Evolutionary conservation across 2,888 invertebrate genomes (phyloP).

Genomic region (Rotaria magnacalcarata): DNA sequence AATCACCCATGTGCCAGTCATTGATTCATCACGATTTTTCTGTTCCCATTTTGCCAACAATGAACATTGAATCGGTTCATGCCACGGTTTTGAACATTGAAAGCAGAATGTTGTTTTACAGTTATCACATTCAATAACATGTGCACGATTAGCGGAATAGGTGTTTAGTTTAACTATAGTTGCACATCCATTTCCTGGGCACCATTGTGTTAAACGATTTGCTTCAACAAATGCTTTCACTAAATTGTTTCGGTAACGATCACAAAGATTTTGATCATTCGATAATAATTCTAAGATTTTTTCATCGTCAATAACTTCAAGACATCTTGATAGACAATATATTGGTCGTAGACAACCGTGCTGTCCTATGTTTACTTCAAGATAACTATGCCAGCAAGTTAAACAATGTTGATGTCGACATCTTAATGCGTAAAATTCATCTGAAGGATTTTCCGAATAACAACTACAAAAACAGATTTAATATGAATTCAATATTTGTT

Average conservation of each 20-base stretch:
- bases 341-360: not conserved
- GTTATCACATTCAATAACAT: conserved; percentile 33
- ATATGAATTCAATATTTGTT: too few relatives aligned
- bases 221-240: conserved; percentile 97
- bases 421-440: conserved; percentile 63
- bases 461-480: not conserved
- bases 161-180: not conserved
- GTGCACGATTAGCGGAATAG: not conserved
- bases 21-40: conserved; percentile 98
- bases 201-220: conserved; percentile 51
- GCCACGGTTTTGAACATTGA: conserved; percentile 90
- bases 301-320: conserved; percentile 35
- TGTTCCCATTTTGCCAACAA: conserved; percentile 93
- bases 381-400: conserved; percentile 90
- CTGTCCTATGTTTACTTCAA: conserved; percentile 79
- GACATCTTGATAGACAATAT: conserved; percentile 23
- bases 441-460: not conserved
- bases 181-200: not conserved
- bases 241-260: conserved; percentile 88
- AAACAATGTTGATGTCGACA: conserved; percentile 93
- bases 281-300: conserved; percentile 64
- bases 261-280: conserved; percentile 74
- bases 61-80: conserved; percentile 92
- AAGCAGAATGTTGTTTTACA: conserved; percentile 60
- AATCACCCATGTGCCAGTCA: conserved; percentile 98